phyloP scores from a whole-genome alignment of 2,888 invertebrate species.

The Netelia virgata region DNA sequence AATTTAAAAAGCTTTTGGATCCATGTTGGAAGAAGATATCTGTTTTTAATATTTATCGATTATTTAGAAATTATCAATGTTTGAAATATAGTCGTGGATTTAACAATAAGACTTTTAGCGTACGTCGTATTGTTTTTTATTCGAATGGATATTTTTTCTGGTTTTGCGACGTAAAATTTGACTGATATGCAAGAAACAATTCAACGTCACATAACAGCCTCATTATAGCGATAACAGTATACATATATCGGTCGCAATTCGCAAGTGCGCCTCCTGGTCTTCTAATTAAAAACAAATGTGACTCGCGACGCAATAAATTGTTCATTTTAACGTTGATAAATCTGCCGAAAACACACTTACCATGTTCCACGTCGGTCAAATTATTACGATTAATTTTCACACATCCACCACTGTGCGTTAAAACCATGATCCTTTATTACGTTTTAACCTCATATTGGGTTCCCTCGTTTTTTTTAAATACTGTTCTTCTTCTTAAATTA shows the following conservation, averaged over 20 bases:
- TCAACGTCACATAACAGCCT: background rate
- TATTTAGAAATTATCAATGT: too few species aligned
- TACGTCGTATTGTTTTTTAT: too few species aligned
- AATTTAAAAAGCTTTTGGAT: too few species aligned
- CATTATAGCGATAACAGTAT: slow-evolving; percentile 19
- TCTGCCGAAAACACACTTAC: slow-evolving; percentile 24
- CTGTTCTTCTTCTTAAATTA: background rate
- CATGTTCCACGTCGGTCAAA: slow-evolving; percentile 53
- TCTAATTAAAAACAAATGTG: background rate
- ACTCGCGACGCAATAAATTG: background rate
- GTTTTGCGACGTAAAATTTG: too few species aligned
- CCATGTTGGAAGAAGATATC: too few species aligned
- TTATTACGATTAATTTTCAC: slow-evolving; percentile 31
- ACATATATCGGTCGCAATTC: background rate
- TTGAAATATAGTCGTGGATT: too few species aligned
- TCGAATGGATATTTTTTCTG: too few species aligned
- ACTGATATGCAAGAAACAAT: background rate
- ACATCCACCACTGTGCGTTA: slow-evolving; percentile 28
- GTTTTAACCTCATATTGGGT: slow-evolving; percentile 46
- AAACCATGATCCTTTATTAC: slow-evolving; percentile 51
- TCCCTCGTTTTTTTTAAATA: background rate
- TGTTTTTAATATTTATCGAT: too few species aligned
- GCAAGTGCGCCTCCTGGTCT: background rate
- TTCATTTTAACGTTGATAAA: background rate
- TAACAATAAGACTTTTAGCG: too few species aligned